Base-by-base conservation (phyloP, 1,140 invertebrate genomes). In the Contarinia nasturtii region DNA sequence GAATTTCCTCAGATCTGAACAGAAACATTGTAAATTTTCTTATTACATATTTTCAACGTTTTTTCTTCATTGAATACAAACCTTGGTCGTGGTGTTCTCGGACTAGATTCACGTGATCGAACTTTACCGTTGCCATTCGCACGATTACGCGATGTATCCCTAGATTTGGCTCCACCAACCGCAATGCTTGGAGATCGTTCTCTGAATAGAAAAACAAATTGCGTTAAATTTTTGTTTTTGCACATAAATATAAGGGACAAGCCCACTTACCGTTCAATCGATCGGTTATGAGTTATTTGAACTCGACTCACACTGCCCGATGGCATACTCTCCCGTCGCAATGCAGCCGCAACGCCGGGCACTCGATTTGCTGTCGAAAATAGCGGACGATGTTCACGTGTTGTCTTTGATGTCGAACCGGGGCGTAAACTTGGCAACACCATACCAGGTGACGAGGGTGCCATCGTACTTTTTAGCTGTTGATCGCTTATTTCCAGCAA, bases 401-500 rank as follows among this genome's bases (percentile, higher is more conserved):
- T 27, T 10, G 27, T 27, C 10, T 27, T 27, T 10, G 27, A 27
- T 27, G 27, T 10, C 3, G 27, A 27, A 27, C 27, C 27, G 10
- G 27, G 27, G 10, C 27, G 27, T 27, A 27, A 27, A 27, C 27
- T 27, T 22, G 47, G 58, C 33, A 57, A 41, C 41, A 63, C 34
- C 44, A 68, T 48, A 2, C 60, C 63, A 22, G 63, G 58, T 51
- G 14, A 33, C 2, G 15, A 2, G 5, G 22, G 7, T 56, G 62
- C 55, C 52, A 59, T 54, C n/a, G 71, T 72, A 37, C 65, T 79
- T 53, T 57, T 76, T 55, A 67, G 67, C 59, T 59, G 71, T 69
- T 50, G 80, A 55, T 74, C 75, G 11, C 72, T 70, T 49, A 95
- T 82, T 57, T 96, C 92, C 7, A 98, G 68, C 10, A 98, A 67